Evolutionary conservation across 1,140 invertebrate genomes (phyloP).

Genomic region (Papilio helenus): DNA sequence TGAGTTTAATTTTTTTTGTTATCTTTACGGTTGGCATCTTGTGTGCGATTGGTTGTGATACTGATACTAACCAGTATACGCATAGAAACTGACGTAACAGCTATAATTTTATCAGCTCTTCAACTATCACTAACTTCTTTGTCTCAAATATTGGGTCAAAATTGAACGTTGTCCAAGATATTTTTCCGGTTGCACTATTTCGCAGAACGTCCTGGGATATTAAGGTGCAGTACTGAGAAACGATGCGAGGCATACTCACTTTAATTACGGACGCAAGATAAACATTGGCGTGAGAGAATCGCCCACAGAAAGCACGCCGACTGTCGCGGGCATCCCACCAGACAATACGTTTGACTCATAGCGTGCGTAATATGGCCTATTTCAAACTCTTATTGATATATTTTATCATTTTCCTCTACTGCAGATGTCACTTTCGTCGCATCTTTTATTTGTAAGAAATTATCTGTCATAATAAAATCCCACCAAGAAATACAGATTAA

Average conservation of each 20-base stretch:
- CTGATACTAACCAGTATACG: neutral
- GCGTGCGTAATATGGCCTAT: neutral
- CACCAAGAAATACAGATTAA: neutral
- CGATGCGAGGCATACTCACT: slow-evolving; percentile 50
- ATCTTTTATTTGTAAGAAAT: neutral
- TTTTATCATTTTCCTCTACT: slow-evolving; percentile 1
- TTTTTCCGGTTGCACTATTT: slow-evolving; percentile 38
- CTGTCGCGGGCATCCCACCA: slow-evolving; percentile 49
- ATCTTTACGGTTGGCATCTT: neutral
- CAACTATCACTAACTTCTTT: neutral
- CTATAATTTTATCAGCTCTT: neutral
- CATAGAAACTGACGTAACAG: too few species aligned
- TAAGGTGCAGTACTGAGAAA: slow-evolving; percentile 49
- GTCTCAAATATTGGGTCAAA: neutral
- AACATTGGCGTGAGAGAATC: slow-evolving; percentile 62
- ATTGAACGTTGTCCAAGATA: slow-evolving; percentile 10
- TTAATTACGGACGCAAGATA: slow-evolving; percentile 58
- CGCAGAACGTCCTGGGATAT: slow-evolving; percentile 42
- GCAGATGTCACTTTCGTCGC: neutral
- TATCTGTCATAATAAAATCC: neutral
- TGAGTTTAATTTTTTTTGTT: too few species aligned
- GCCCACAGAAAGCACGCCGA: slow-evolving; percentile 45
- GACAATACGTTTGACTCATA: slow-evolving; percentile 10
- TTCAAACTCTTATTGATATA: neutral
- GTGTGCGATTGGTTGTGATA: neutral